Evolutionary conservation across 2,797 vertebrate species (phyloP).

Genomic region (Hydrophis major): DNA sequence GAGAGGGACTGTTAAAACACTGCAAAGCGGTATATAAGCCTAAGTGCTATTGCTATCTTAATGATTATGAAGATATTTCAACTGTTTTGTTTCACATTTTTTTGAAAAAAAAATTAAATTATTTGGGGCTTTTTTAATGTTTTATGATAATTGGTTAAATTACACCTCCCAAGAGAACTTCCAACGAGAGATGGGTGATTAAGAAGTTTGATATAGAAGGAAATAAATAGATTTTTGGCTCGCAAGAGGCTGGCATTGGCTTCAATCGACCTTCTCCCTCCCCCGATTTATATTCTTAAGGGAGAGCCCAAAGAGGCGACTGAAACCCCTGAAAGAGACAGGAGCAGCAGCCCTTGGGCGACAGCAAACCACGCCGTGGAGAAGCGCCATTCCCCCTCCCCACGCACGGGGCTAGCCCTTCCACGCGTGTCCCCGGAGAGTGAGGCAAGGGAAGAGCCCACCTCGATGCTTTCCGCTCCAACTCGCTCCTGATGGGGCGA

Average conservation of each 20-base stretch:
- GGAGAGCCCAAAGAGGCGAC: background rate
- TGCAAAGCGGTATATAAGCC: no score
- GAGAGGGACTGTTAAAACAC: no score
- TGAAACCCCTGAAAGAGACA: background rate
- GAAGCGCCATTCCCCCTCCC: background rate
- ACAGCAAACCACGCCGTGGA: background rate
- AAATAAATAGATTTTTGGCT: background rate
- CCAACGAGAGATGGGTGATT: no score
- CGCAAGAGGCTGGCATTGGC: background rate
- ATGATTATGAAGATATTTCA: background rate
- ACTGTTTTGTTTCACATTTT: background rate
- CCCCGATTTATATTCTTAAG: background rate
- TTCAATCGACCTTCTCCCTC: background rate
- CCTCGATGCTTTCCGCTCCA: background rate
- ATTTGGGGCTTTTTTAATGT: background rate
- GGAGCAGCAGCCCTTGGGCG: background rate
- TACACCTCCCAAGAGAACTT: background rate
- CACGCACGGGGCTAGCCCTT: no score
- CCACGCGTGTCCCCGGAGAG: background rate
- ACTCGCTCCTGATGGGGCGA: background rate
- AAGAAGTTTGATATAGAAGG: background rate
- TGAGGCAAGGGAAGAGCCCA: background rate
- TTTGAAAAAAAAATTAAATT: background rate
- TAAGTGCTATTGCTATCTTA: no score
- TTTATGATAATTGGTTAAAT: background rate